Percentiles rank a stretch among this genome's conserved stretches.
Conservation (phyloP, 2,797 vertebrate genomes). For the Arrhamphus sclerolepis region DNA sequence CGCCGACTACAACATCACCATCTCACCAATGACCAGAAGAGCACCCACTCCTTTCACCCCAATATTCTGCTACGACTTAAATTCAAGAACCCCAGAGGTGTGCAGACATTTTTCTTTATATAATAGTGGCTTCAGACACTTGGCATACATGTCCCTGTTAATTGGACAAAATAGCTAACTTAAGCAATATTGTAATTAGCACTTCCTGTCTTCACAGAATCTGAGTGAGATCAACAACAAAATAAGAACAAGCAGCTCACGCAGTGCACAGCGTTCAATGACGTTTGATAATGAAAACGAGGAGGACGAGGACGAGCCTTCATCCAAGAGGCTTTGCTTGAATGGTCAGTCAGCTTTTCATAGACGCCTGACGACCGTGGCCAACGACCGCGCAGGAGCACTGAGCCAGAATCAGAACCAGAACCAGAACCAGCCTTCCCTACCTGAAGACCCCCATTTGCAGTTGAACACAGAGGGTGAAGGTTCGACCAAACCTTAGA, state of each 20-base stretch:
- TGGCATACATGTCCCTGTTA: no score
- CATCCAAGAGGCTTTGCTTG: constrained; percentile 81
- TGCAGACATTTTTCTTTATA: neutral
- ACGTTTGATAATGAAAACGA: constrained; percentile 65
- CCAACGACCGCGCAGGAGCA: constrained; percentile 73
- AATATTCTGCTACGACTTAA: constrained; percentile 84
- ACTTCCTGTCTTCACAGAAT: constrained; percentile 63
- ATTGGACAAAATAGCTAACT: no score
- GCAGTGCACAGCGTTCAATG: constrained; percentile 59
- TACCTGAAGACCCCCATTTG: neutral
- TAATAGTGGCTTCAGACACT: no score
- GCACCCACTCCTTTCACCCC: constrained; percentile 32
- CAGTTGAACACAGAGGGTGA: no score
- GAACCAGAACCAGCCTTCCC: neutral
- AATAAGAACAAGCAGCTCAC: constrained; percentile 79
- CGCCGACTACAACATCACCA: constrained; percentile 77
- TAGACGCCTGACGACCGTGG: constrained; percentile 80
- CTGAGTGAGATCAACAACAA: constrained; percentile 85
- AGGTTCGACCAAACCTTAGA: no score
- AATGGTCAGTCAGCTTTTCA: constrained; percentile 80
- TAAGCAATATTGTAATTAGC: neutral
- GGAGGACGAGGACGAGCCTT: constrained; percentile 53
- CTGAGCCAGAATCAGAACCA: constrained; percentile 2
- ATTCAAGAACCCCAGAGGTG: constrained; percentile 85
- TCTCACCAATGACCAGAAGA: constrained; percentile 75